Conservation (phyloP, 2,113 vertebrate genomes). For the Aleadryas rufinucha region DNA sequence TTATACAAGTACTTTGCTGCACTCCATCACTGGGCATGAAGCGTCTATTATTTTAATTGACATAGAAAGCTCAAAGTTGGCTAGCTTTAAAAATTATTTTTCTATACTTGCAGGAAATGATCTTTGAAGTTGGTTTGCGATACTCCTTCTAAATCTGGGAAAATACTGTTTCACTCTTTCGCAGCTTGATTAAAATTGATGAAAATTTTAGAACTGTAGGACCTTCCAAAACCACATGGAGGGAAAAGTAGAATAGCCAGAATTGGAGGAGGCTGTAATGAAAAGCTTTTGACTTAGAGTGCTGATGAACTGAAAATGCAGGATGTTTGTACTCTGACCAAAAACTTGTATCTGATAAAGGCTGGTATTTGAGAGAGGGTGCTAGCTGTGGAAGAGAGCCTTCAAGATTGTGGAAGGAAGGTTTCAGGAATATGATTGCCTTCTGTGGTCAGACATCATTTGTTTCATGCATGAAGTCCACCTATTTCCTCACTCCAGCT, state of each 20-base stretch:
- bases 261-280: not conserved
- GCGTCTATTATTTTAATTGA: not conserved
- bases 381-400: not conserved
- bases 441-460: not conserved
- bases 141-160: not conserved
- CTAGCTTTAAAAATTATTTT: not conserved
- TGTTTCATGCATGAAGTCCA: not conserved
- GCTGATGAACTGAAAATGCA: not conserved
- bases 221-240: not conserved
- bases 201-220: not conserved
- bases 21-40: not conserved
- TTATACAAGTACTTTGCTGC: not conserved
- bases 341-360: not conserved
- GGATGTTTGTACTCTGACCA: not conserved
- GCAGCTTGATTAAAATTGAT: not conserved
- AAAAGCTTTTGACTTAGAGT: not conserved
- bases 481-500: not conserved
- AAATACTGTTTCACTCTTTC: not conserved
- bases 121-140: not conserved
- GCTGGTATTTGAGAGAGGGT: not conserved
- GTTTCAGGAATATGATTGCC: not conserved
- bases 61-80: not conserved
- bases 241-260: not conserved
- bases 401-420: not conserved
- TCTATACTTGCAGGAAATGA: not conserved